phyloP scores from a whole-genome alignment of 2,113 vertebrate species.

The Chloropsis cyanopogon region DNA sequence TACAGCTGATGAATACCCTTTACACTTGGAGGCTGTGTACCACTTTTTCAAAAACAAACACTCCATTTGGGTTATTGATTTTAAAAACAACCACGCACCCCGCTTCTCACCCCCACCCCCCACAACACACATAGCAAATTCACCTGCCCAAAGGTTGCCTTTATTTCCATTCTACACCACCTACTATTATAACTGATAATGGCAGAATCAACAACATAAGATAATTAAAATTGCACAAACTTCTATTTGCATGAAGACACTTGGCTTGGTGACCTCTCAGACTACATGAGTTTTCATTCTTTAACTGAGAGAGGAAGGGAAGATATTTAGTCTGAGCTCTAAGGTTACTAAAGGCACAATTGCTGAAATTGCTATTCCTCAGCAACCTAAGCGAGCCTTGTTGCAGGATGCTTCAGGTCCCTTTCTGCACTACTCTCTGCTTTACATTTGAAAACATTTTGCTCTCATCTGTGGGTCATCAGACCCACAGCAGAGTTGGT shows the following conservation, averaged over 20 bases:
- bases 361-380: background rate
- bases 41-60: background rate
- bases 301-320: background rate
- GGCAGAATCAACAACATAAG: background rate
- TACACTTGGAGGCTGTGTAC: background rate
- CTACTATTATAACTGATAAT: background rate
- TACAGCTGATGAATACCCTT: background rate
- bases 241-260: background rate
- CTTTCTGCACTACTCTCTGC: background rate
- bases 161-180: background rate
- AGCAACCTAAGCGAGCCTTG: background rate
- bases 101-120: rapidly evolving
- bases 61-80: background rate
- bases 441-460: background rate
- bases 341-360: background rate
- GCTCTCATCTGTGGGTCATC: background rate
- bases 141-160: background rate
- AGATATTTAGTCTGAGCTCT: background rate
- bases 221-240: background rate
- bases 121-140: background rate
- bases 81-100: background rate
- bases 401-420: background rate
- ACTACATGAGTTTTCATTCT: background rate
- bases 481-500: background rate
- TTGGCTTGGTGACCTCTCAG: background rate